A percentile compares a stretch with the other conserved stretches of the same genome.
These are phyloP conservation scores for Catocala nupta DNA, from an alignment of 2,888 invertebrate species.

Conservation along the genomic window DNA sequence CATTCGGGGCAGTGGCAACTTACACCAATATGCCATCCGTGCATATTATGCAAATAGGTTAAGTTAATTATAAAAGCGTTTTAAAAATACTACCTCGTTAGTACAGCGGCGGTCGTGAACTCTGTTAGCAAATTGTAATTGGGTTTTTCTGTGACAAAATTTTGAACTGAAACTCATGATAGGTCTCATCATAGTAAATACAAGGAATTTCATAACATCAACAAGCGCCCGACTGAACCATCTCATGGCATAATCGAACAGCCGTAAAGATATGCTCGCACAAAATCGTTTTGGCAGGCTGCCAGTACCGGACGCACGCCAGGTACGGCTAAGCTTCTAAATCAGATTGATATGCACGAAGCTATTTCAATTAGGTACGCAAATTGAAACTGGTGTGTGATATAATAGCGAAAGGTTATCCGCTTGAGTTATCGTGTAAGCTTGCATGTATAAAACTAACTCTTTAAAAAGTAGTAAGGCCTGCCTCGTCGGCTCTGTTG, in stretches of 20 bases:
- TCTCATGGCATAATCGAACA: constrained; percentile 16
- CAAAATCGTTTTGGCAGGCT: constrained; percentile 37
- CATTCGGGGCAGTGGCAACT: no score
- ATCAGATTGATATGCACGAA: constrained; percentile 53
- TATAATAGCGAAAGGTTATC: not conserved
- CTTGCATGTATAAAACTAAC: no score
- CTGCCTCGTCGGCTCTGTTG: no score
- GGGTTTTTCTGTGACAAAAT: no score
- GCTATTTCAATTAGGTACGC: constrained; percentile 52
- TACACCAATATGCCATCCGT: no score
- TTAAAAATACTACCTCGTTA: no score
- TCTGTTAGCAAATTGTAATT: no score
- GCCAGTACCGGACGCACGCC: constrained; percentile 31
- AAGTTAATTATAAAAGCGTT: no score
- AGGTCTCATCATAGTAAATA: not conserved
- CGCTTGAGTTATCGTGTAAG: not conserved
- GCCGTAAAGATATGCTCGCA: constrained; percentile 34
- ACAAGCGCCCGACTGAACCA: constrained; percentile 1
- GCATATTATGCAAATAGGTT: no score
- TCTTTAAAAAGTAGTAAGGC: no score
- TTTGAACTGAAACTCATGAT: no score
- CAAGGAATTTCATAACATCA: not conserved
- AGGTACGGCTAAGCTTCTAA: constrained; percentile 34
- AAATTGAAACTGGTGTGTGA: constrained; percentile 45
- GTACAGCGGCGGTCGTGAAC: no score